Evolutionary conservation across 2,797 vertebrate species (phyloP), one percentile per base, ranked within the genome.

Genomic region (Pangasius mekongensis): DNA sequence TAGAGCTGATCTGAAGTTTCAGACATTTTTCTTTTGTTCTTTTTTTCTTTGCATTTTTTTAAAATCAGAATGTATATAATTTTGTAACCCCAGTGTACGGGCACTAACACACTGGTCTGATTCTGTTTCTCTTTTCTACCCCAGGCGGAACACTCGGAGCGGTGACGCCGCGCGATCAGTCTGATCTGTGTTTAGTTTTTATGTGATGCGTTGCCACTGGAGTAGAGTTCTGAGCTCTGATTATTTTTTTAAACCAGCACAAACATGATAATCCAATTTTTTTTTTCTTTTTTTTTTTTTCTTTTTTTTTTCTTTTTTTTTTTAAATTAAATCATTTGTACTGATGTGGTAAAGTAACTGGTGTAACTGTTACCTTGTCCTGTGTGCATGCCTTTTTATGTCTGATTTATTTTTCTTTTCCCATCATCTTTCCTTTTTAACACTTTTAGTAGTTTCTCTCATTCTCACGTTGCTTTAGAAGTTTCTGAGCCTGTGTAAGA

Each of bases 51-150:
- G 1, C 6, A 3, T 20, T 89, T 85, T 87, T 90, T 84, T 62
- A 52, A 66, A 52, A 86, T 60, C 47, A 71, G 85, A 91, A 74
- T 91, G 92, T 92, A 89, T 92, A 91, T 92, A 83, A 78, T 92
- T 89, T 43, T 76, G 62, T 91, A 90, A 91, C 66, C 66, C 89
- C 71, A 56, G 84, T 87, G 92, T 89, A 73, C 83, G 86, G 80
- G 89, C 56, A 88, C 83, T 81, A 74, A 87, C 73, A 86, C 85
- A 87, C 87, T 87, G 86, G 69, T 30, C 64, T 49, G n/a, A 76
- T 86, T 91, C 67, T 76, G 52, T 86, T 74, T 36, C 47, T 36
- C 39, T 66, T 87, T 73, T 84, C 39, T 67, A 66, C 86, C 69
- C n/a, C 16, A 27, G 58, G 82, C 66, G 33, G 18, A 36, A n/a